A percentile compares a stretch with the other conserved stretches of the same genome.
Conservation (phyloP, 2,888 invertebrate species). For the Mesorhabditis belari region DNA sequence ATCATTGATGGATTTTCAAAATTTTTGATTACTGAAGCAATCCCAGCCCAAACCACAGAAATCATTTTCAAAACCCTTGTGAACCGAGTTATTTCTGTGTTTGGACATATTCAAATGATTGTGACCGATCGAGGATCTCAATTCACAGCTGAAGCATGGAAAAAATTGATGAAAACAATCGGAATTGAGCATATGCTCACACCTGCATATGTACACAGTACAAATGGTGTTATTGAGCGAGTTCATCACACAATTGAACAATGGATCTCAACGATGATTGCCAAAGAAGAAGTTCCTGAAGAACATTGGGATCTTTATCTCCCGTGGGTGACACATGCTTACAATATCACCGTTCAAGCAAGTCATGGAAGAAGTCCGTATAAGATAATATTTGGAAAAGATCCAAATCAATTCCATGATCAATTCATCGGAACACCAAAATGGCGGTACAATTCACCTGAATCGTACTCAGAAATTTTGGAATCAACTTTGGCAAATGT, state of each 20-base stretch:
- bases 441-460: neutral
- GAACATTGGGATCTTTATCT: slow-evolving; percentile 5
- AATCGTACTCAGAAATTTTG: neutral
- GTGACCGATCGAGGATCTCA: slow-evolving; percentile 11
- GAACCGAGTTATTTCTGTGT: slow-evolving; percentile 2
- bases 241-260: slow-evolving; percentile 7
- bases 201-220: slow-evolving; percentile 3
- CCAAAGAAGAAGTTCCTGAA: no score
- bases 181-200: slow-evolving; percentile 1
- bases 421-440: neutral
- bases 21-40: slow-evolving; percentile 5
- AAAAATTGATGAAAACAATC: neutral
- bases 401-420: neutral
- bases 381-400: neutral
- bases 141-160: slow-evolving; percentile 4
- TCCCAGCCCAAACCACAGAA: neutral
- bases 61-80: no score
- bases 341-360: slow-evolving; percentile 1
- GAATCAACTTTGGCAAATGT: neutral
- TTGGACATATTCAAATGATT: slow-evolving; percentile 6
- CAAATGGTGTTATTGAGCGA: slow-evolving; percentile 6
- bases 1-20: slow-evolving; percentile 7
- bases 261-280: slow-evolving; percentile 1
- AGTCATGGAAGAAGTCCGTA: slow-evolving; percentile 1
- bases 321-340: slow-evolving; percentile 1